phyloP scores from a whole-genome alignment of 2,888 invertebrate genomes.

The Hypsopygia costalis region DNA sequence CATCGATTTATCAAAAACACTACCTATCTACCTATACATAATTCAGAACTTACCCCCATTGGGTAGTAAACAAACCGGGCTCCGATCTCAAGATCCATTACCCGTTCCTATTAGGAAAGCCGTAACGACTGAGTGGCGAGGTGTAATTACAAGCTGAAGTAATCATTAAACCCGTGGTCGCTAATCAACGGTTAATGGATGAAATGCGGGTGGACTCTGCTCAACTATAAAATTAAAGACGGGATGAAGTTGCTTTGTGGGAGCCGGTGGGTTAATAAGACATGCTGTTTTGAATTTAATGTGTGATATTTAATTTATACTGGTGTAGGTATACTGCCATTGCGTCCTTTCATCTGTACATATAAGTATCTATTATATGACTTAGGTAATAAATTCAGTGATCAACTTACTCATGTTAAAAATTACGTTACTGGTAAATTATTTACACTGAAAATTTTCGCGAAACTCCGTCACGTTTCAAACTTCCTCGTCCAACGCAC shows the following conservation, averaged over 20 bases:
- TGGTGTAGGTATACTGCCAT: too few species aligned
- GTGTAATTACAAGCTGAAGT: conserved; percentile 61
- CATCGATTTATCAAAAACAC: too few species aligned
- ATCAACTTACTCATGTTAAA: conserved; percentile 10
- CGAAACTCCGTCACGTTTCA: conserved; percentile 56
- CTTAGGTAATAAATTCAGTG: too few species aligned
- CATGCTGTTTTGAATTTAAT: background rate
- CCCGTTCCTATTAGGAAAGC: conserved; percentile 35
- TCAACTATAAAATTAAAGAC: conserved; percentile 19
- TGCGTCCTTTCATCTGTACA: too few species aligned
- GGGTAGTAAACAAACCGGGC: conserved; percentile 14
- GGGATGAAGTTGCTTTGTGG: background rate
- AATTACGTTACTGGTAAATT: conserved; percentile 37
- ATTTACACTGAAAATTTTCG: conserved; percentile 37
- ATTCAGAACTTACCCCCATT: conserved; percentile 12
- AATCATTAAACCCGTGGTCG: conserved; percentile 59
- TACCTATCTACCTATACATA: too few species aligned
- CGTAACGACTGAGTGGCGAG: conserved; percentile 39
- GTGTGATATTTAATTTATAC: too few species aligned
- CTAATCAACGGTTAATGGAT: conserved; percentile 63
- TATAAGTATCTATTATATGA: too few species aligned
- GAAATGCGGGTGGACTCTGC: conserved; percentile 30
- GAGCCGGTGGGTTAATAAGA: conserved; percentile 2
- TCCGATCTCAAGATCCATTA: conserved; percentile 43
- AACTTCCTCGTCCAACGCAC: conserved; percentile 49